Evolutionary conservation across 1,140 invertebrate species (phyloP).

Genomic region (Drosophila bipectinata): DNA sequence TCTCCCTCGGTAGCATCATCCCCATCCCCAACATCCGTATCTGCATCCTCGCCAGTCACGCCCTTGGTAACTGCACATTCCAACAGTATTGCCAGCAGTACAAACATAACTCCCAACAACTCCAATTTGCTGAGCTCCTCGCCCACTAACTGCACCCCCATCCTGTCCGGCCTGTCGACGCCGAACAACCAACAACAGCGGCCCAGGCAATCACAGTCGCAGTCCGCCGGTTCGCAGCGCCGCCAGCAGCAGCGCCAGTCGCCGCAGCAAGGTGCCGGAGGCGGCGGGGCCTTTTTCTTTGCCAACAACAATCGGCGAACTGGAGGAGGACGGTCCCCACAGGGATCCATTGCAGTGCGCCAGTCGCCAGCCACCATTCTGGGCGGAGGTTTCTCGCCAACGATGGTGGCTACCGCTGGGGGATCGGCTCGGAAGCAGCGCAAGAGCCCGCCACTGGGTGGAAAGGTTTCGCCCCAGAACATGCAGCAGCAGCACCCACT

Average conservation of each 20-base stretch:
- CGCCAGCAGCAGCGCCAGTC: constrained; percentile 62
- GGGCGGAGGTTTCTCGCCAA: constrained; percentile 71
- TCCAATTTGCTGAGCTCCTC: constrained; percentile 69
- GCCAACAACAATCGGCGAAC: constrained; percentile 62
- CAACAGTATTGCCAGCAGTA: constrained; percentile 84
- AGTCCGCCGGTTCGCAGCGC: constrained; percentile 61
- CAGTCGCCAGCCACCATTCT: constrained; percentile 78
- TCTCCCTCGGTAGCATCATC: constrained; percentile 49
- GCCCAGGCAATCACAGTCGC: constrained; percentile 61
- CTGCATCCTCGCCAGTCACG: constrained; percentile 59
- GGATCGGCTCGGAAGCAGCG: constrained; percentile 73
- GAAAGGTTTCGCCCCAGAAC: constrained; percentile 70
- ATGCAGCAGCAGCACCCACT: constrained; percentile 53
- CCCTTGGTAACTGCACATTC: constrained; percentile 82
- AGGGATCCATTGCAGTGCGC: constrained; percentile 44
- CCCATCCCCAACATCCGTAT: constrained; percentile 35
- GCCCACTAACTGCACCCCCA: constrained; percentile 45
- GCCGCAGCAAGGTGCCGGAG: constrained; percentile 59
- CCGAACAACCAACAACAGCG: constrained; percentile 54
- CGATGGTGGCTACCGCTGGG: constrained; percentile 15
- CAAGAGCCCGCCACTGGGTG: constrained; percentile 64
- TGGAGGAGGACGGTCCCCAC: constrained; percentile 64
- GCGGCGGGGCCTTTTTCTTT: constrained; percentile 65
- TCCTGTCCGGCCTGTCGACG: constrained; percentile 36
- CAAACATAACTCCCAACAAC: constrained; percentile 70